Conservation (phyloP, 2,113 vertebrate genomes). For the Pholis gunnellus region DNA sequence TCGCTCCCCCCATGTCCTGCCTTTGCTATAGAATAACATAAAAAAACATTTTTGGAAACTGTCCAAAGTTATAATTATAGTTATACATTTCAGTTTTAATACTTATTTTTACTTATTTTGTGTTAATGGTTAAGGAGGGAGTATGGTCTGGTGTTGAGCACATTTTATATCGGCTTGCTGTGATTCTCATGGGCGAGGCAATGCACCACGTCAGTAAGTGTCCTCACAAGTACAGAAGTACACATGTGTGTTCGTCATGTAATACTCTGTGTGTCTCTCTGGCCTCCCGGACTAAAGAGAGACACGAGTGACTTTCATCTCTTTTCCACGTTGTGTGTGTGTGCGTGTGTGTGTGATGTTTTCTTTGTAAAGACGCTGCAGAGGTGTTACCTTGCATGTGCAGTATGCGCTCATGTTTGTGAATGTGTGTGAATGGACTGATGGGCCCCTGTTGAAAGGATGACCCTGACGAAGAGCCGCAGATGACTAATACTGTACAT, state of each 20-base stretch:
- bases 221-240: background rate
- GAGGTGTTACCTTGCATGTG: background rate
- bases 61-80: no score
- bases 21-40: background rate
- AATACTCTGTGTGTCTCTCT: background rate
- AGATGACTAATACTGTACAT: constrained; percentile 22
- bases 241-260: background rate
- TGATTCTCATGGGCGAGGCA: no score
- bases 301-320: background rate
- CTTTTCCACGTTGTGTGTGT: background rate
- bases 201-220: no score
- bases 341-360: background rate
- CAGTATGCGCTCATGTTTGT: constrained; percentile 6
- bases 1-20: background rate
- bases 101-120: no score
- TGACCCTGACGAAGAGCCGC: constrained; percentile 24
- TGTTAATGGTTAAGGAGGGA: no score
- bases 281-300: background rate
- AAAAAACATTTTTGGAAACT: no score
- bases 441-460: constrained; percentile 42
- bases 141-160: no score
- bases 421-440: constrained; percentile 18
- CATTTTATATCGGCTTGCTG: no score
- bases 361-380: background rate
- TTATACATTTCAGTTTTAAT: no score